Conservation (phyloP, 2,888 invertebrate genomes). For the Isotomurus palustris region DNA sequence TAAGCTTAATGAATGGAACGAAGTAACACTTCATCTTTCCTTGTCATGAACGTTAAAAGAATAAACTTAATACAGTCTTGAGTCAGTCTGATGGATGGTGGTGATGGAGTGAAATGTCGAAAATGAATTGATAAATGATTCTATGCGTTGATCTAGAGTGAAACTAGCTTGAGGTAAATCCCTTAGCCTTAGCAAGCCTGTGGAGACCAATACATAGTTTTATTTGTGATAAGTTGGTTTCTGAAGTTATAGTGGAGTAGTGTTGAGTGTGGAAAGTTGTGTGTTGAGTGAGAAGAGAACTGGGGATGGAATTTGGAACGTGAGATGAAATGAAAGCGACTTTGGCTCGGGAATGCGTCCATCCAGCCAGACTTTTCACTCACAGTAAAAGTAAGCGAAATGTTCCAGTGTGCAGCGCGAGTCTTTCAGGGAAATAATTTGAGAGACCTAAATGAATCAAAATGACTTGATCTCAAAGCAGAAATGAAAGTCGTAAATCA, state of each 20-base stretch:
- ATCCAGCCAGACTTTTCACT: no score
- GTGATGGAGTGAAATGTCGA: no score
- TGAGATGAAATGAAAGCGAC: conserved; percentile 11
- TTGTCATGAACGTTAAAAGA: no score
- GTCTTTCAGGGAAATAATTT: conserved; percentile 9
- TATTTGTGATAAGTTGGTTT: no score
- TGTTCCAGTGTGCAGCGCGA: background rate
- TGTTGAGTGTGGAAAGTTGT: conserved; percentile 1
- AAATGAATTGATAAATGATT: conserved; percentile 15
- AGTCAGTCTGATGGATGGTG: background rate
- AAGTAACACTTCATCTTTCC: no score
- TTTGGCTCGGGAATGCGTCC: no score
- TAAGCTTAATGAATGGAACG: no score
- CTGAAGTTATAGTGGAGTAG: background rate
- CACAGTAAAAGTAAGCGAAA: no score
- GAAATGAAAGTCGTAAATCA: conserved; percentile 45
- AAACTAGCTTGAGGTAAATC: no score
- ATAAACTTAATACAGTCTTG: background rate
- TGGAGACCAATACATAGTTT: no score
- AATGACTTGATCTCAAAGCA: conserved; percentile 17
- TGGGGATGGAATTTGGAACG: conserved; percentile 11
- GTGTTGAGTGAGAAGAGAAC: background rate
- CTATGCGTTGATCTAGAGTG: conserved; percentile 4
- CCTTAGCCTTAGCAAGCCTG: no score
- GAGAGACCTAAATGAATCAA: conserved; percentile 10